These are phyloP conservation scores for Temnothorax ravouxi DNA, from an alignment of 2,888 invertebrate genomes.

Conservation along the genomic window DNA sequence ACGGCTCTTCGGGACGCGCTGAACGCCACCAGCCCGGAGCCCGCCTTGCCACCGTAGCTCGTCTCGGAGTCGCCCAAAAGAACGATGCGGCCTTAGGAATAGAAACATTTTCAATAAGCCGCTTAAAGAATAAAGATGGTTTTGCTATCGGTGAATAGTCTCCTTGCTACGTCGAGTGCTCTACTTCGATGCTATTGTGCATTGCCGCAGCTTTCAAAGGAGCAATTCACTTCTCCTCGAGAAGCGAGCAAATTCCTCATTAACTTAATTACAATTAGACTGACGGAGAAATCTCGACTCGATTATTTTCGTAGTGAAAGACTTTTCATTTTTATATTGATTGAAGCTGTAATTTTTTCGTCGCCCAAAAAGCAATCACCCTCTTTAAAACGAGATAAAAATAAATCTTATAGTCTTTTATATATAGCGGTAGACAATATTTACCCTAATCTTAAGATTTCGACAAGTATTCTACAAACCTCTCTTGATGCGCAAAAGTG, in stretches of 20 bases:
- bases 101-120: slow-evolving; percentile 39
- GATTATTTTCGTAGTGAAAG: not conserved
- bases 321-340: not conserved
- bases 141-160: slow-evolving; percentile 7
- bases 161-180: not conserved
- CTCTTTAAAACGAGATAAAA: not conserved
- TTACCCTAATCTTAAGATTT: not conserved
- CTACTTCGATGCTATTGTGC: slow-evolving; percentile 15
- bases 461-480: slow-evolving; percentile 77
- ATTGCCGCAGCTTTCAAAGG: slow-evolving; percentile 24
- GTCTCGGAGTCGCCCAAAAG: slow-evolving; percentile 80
- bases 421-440: not conserved
- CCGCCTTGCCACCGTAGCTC: slow-evolving; percentile 86
- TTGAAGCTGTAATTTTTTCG: not conserved
- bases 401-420: not conserved
- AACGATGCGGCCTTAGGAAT: slow-evolving; percentile 80
- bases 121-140: slow-evolving; percentile 40
- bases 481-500: slow-evolving; percentile 88
- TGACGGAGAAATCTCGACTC: not conserved
- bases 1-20: slow-evolving; percentile 91
- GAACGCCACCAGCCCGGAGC: slow-evolving; percentile 88
- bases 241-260: slow-evolving; percentile 37
- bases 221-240: not conserved
- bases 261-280: not conserved
- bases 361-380: not conserved